Conservation (phyloP, 2,797 vertebrate genomes). For the Argyrosomus regius region DNA sequence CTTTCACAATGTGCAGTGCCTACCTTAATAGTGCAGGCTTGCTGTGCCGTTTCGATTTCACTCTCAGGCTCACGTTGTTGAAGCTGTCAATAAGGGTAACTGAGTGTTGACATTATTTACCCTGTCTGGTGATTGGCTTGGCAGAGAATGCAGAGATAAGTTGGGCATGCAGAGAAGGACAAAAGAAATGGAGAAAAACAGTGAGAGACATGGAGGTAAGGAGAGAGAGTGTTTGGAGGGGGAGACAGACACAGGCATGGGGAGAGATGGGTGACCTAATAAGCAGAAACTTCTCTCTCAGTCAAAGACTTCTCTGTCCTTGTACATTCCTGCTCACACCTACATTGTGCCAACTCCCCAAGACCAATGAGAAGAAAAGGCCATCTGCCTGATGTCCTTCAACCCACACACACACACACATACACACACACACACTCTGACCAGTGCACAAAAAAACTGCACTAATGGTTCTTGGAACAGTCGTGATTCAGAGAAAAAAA, state of each 20-base stretch:
- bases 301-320: slow-evolving; percentile 74
- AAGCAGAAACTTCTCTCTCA: slow-evolving; percentile 51
- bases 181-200: slow-evolving; percentile 35
- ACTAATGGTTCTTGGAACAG: background rate
- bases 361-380: slow-evolving; percentile 63
- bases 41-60: slow-evolving; percentile 30
- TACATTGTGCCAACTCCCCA: slow-evolving; percentile 58
- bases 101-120: slow-evolving; percentile 55
- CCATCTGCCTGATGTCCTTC: slow-evolving; percentile 72
- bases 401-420: slow-evolving; percentile 44
- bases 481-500: background rate
- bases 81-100: slow-evolving; percentile 45
- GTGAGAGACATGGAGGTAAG: slow-evolving; percentile 19
- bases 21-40: slow-evolving; percentile 67
- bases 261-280: slow-evolving; percentile 55
- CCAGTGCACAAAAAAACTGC: slow-evolving; percentile 19
- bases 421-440: slow-evolving; percentile 28
- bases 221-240: slow-evolving; percentile 5
- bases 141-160: slow-evolving; percentile 41
- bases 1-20: slow-evolving; percentile 47
- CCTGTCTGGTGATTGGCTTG: slow-evolving; percentile 48
- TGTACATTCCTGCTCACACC: slow-evolving; percentile 77
- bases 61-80: slow-evolving; percentile 30
- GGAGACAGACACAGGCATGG: slow-evolving; percentile 31
- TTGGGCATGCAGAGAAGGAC: slow-evolving; percentile 35